Conservation (phyloP, 2,797 vertebrate species). For the Gymnodraco acuticeps region DNA sequence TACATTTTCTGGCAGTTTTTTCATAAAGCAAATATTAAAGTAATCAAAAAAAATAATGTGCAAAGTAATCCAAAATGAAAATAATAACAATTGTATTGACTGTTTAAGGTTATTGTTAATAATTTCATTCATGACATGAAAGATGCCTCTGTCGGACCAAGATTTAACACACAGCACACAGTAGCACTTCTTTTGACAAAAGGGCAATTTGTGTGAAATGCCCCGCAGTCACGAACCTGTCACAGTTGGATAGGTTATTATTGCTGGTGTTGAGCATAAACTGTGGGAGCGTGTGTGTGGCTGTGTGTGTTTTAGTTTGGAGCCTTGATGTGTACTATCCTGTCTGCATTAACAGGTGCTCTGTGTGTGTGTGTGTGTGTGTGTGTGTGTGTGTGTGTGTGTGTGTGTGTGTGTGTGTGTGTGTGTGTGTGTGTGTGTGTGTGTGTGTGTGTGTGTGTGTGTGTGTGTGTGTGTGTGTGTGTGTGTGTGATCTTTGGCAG, state of each 20-base stretch:
- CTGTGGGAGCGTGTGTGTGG: conserved; percentile 2
- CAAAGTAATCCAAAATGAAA: no score
- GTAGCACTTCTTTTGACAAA: conserved; percentile 30
- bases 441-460: not conserved
- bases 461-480: conserved; percentile 10
- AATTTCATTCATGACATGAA: not conserved
- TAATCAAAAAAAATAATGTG: no score
- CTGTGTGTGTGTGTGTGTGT: not conserved
- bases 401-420: conserved; percentile 6
- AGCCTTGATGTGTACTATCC: conserved; percentile 20
- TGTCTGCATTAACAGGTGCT: conserved; percentile 41
- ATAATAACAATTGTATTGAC: no score
- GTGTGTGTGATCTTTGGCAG: conserved; percentile 48
- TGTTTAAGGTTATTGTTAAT: not conserved
- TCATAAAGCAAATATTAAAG: no score
- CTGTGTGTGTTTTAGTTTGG: conserved; percentile 19
- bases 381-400: not conserved
- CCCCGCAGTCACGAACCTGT: conserved; percentile 38
- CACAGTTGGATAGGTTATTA: conserved; percentile 49
- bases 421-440: conserved; percentile 9
- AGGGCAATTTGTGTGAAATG: conserved; percentile 38
- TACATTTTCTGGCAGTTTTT: no score
- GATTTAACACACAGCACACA: not conserved
- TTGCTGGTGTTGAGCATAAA: conserved; percentile 35
- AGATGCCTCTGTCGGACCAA: not conserved